Base-by-base conservation (phyloP, 2,888 invertebrate genomes). In the Callyntrura sp. region DNA sequence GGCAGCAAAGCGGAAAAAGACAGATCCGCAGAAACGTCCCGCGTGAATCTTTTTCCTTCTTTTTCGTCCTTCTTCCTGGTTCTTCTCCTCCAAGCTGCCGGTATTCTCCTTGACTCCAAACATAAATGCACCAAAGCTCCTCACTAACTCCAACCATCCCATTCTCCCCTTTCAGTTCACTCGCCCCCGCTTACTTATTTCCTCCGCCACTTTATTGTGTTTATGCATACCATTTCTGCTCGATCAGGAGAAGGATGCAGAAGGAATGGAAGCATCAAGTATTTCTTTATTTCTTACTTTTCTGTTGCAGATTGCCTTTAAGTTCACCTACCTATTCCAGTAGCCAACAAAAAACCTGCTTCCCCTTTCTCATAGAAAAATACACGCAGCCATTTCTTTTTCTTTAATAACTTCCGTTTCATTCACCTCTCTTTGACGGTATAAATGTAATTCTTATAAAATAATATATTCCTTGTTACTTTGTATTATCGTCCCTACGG, bases 1-100 rank as follows among this genome's bases (percentile, higher is more conserved):
- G 96, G 95, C 96, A 96, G 96, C 96, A 96, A 96, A 96, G 96
- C 95, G 95, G 96, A 96, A 96, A 96, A 96, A 96, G 96, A 96
- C 96, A 96, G 94, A 95, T 95, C 95, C 95, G 95, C 91, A 90
- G 91, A 92, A 92, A 92, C 91, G 89, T 88, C 84, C 88, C 83
- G 76, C 76, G 88, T 84, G 83, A 76, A 65, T 60, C 68, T 87
- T 57, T 45, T 79, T n/a, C n/a, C 57, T 73, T 81, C 60, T 43
- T 17, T 43, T 43, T 43, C 68, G n/a, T 35, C 68, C 17, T 35
- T 35, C 8, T 55, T 5, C 8, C 6, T 60, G 60, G 14, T 60
- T 35, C 43, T 60, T 35, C 28, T 20, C 28, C 51, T 11, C 5
- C 11, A 9, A 11, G 11, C 45, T 73, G n/a, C 11, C 45, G 45